phyloP scores from a whole-genome alignment of 2,888 invertebrate genomes.

The Andrena trimmerana region DNA sequence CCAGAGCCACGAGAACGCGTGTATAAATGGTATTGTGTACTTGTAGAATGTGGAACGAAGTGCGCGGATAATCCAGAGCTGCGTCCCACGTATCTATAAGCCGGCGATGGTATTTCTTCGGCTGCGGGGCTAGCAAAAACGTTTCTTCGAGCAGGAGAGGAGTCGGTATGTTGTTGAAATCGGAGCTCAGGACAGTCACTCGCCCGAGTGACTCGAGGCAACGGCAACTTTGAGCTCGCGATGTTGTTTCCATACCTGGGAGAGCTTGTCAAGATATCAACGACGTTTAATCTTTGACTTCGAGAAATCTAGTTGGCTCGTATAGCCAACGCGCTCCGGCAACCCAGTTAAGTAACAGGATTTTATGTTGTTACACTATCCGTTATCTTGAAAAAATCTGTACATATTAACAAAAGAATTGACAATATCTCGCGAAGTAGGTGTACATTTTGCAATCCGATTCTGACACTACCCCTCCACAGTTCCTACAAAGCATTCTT shows the following conservation, averaged over 20 bases:
- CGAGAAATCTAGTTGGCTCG: conserved; percentile 19
- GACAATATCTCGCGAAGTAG: no score
- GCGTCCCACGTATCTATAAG: not conserved
- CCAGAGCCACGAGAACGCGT: not conserved
- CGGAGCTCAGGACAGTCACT: conserved; percentile 15
- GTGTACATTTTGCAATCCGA: no score
- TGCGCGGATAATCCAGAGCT: not conserved
- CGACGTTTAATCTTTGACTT: conserved; percentile 13
- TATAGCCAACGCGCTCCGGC: not conserved
- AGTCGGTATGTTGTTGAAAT: conserved; percentile 18
- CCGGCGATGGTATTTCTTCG: conserved; percentile 1
- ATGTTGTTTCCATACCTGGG: conserved; percentile 74
- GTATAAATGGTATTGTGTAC: not conserved
- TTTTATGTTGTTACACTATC: not conserved
- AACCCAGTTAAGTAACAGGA: conserved; percentile 16
- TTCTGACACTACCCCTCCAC: no score
- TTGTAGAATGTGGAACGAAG: no score
- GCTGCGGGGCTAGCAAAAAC: not conserved
- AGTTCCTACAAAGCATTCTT: no score
- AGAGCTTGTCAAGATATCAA: conserved; percentile 61
- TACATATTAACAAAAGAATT: not conserved
- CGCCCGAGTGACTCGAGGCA: conserved; percentile 24
- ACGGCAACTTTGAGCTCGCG: conserved; percentile 53
- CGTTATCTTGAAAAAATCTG: not conserved
- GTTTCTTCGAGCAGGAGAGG: conserved; percentile 11